Conservation (phyloP, 2,888 invertebrate species). For the Polydrusus tereticollis region DNA sequence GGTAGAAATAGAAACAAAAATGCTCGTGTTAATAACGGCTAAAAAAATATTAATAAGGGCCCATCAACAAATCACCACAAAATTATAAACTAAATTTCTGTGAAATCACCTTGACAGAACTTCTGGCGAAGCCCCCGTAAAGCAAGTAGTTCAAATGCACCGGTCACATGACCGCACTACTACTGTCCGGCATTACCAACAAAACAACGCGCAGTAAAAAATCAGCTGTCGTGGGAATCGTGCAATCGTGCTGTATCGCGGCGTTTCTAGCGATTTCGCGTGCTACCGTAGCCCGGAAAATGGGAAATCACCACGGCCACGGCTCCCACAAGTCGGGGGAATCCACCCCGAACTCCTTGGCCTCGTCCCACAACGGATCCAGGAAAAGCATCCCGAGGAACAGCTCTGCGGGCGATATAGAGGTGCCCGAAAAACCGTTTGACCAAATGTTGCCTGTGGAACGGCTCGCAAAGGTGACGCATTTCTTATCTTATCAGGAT, state of each 20-base stretch:
- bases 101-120: neutral
- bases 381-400: slow-evolving; percentile 73
- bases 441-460: slow-evolving; percentile 78
- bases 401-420: slow-evolving; percentile 76
- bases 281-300: slow-evolving; percentile 46
- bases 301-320: slow-evolving; percentile 66
- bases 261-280: slow-evolving; percentile 13
- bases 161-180: slow-evolving; percentile 3
- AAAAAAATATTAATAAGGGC: no score
- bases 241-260: neutral
- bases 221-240: slow-evolving; percentile 22
- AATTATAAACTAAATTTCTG: neutral
- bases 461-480: slow-evolving; percentile 79
- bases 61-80: no score
- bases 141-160: slow-evolving; percentile 11
- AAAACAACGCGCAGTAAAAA: slow-evolving; percentile 11
- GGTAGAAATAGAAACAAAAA: no score
- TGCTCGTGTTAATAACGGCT: no score
- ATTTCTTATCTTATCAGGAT: slow-evolving; percentile 44
- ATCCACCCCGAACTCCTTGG: slow-evolving; percentile 60
- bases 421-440: slow-evolving; percentile 27
- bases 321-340: slow-evolving; percentile 57
- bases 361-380: slow-evolving; percentile 60
- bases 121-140: neutral
- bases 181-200: neutral